These are phyloP conservation scores for Rhynchomys soricoides DNA, from an alignment of 2,113 vertebrate genomes.

Conservation along the genomic window DNA sequence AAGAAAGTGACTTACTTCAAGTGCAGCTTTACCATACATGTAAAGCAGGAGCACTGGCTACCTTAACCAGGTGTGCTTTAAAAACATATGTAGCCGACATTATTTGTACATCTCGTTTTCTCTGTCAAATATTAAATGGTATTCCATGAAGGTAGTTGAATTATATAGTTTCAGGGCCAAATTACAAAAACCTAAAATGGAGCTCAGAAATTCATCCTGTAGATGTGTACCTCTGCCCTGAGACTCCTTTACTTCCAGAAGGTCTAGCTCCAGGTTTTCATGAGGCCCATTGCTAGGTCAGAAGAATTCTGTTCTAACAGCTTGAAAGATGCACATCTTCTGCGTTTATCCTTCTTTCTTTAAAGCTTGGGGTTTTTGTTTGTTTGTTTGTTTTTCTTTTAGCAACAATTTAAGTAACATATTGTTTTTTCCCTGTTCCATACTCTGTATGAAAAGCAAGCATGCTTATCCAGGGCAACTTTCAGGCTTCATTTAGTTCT, in stretches of 20 bases:
- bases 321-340: not conserved
- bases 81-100: not conserved
- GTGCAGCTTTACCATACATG: not conserved
- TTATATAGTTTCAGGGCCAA: not conserved
- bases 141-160: not conserved
- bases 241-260: not conserved
- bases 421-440: conserved; percentile 33
- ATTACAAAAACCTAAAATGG: not conserved
- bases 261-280: not conserved
- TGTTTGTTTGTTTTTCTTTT: not conserved
- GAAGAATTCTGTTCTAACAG: conserved; percentile 22
- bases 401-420: not conserved
- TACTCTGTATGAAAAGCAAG: not conserved
- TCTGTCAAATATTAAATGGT: conserved; percentile 12
- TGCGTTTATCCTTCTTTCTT: not conserved
- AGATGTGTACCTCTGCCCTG: not conserved
- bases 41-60: not conserved
- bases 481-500: conserved; percentile 29
- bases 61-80: not conserved
- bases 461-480: not conserved
- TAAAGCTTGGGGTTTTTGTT: too few species aligned
- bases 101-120: not conserved
- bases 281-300: not conserved
- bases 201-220: not conserved
- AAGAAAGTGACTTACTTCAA: conserved; percentile 70